Conservation (phyloP, 2,888 invertebrate species). For the Drosophila acutilabella region DNA sequence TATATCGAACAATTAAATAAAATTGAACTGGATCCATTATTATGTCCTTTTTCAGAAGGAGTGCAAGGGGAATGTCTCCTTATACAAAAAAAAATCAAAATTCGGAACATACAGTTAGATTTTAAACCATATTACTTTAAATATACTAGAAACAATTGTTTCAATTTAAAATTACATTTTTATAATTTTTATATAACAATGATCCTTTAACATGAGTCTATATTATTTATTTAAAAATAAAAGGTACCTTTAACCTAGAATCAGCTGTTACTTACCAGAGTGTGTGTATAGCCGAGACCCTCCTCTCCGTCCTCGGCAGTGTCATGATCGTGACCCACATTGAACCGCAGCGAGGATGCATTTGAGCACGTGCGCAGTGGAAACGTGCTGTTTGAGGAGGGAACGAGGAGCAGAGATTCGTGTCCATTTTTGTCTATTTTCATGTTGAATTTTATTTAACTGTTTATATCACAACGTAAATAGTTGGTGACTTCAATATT, state of each 20-base stretch:
- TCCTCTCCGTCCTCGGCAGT: slow-evolving; percentile 69
- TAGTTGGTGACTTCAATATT: slow-evolving; percentile 47
- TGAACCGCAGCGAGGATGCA: slow-evolving; percentile 66
- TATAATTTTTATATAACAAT: too few species aligned
- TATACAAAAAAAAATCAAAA: too few species aligned
- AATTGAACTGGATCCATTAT: too few species aligned
- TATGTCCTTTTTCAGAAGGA: too few species aligned
- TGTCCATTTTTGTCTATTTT: slow-evolving; percentile 62
- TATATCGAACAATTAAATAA: too few species aligned
- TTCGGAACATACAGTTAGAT: too few species aligned
- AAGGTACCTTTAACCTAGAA: neutral
- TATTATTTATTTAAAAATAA: too few species aligned
- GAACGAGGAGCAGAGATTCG: slow-evolving; percentile 78
- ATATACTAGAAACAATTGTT: too few species aligned
- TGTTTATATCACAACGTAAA: slow-evolving; percentile 45
- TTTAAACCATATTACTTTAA: too few species aligned
- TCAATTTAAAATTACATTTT: too few species aligned
- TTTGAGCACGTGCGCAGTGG: slow-evolving; percentile 74
- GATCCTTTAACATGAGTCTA: too few species aligned
- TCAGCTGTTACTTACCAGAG: slow-evolving; percentile 72
- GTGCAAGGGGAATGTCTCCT: too few species aligned
- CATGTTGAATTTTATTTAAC: slow-evolving; percentile 43
- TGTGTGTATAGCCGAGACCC: slow-evolving; percentile 83
- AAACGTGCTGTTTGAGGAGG: slow-evolving; percentile 58
- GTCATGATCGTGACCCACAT: slow-evolving; percentile 57